A percentile compares a stretch with the other conserved stretches of the same genome.
Conservation (phyloP, 2,888 invertebrate species). For the Calameuta filiformis region DNA sequence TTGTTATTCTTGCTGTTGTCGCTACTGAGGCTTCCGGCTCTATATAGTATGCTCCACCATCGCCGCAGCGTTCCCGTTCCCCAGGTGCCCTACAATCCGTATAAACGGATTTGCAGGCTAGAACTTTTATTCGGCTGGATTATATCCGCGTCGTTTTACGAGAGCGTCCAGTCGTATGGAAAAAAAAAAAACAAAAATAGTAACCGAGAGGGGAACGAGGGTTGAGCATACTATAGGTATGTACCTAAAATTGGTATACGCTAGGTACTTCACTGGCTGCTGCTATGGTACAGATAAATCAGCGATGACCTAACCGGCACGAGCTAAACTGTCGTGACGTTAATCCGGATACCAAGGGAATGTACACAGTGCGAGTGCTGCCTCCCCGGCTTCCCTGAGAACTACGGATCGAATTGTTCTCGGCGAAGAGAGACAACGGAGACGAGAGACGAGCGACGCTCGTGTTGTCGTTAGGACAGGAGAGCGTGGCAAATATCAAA, state of each 20-base stretch:
- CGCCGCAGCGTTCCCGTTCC: not conserved
- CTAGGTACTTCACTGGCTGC: not conserved
- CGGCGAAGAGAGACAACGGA: slow-evolving; percentile 7
- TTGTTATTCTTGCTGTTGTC: not conserved
- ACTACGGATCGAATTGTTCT: slow-evolving; percentile 40
- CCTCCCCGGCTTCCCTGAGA: slow-evolving; percentile 36
- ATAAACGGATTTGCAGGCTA: not conserved
- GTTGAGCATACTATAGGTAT: not conserved
- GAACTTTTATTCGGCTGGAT: not conserved
- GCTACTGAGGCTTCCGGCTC: not conserved
- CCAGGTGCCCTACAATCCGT: not conserved
- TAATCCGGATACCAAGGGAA: slow-evolving; percentile 42
- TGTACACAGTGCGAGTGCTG: slow-evolving; percentile 31
- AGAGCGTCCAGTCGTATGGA: not conserved
- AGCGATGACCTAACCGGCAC: slow-evolving; percentile 17
- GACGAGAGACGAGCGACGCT: not conserved
- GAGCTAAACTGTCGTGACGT: slow-evolving; percentile 28
- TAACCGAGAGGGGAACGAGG: not conserved
- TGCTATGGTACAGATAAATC: slow-evolving; percentile 23
- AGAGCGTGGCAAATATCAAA: slow-evolving; percentile 41
- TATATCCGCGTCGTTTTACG: not conserved
- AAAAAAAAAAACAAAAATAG: not conserved
- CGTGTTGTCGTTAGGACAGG: slow-evolving; percentile 6
- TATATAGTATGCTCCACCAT: not conserved
- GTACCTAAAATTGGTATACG: not conserved